These are phyloP conservation scores for Dasyprocta punctata DNA, from an alignment of 2,113 vertebrate genomes.

Conservation along the genomic window DNA sequence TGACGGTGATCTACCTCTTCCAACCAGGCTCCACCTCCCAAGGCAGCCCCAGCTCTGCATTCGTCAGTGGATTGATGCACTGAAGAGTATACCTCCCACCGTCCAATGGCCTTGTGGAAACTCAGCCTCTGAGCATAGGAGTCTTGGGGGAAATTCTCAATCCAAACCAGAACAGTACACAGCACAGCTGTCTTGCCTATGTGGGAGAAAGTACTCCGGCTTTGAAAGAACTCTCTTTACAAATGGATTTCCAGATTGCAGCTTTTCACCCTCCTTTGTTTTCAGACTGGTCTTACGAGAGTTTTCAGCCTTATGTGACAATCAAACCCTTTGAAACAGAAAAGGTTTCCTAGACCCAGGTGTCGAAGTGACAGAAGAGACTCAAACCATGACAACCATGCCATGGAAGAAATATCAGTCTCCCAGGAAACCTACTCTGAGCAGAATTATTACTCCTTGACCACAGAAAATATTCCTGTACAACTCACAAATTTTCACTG, in stretches of 20 bases:
- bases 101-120: neutral
- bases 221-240: neutral
- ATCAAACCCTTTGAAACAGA: neutral
- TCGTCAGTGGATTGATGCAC: neutral
- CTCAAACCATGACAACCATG: constrained; percentile 11
- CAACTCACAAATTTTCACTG: neutral
- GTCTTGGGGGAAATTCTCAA: too few species aligned
- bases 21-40: neutral
- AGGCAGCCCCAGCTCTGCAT: neutral
- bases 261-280: neutral
- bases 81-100: neutral
- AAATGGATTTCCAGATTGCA: neutral
- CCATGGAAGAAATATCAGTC: neutral
- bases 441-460: neutral
- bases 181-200: neutral
- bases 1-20: neutral
- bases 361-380: constrained; percentile 47
- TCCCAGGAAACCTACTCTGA: constrained; percentile 45
- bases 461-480: neutral
- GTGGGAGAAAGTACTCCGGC: neutral
- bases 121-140: neutral
- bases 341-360: neutral
- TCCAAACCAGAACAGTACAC: neutral
- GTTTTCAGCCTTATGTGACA: neutral
- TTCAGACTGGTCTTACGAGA: neutral